These are phyloP conservation scores for Phymatocera aterrima DNA, from an alignment of 2,888 invertebrate genomes.

Conservation along the genomic window DNA sequence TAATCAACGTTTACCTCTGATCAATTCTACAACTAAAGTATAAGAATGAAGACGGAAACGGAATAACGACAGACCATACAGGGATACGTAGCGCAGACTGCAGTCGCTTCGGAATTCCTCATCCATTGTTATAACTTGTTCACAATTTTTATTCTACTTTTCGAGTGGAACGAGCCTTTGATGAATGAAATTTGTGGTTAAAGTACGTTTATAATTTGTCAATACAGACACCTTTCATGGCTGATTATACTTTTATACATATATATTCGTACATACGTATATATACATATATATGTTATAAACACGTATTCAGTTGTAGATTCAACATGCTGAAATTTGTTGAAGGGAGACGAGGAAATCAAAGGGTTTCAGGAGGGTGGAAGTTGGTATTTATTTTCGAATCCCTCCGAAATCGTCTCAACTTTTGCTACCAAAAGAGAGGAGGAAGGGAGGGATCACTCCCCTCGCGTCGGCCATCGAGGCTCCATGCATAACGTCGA, in stretches of 20 bases:
- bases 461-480: background rate
- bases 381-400: constrained; percentile 24
- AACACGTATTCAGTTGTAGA: too few species aligned
- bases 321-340: too few species aligned
- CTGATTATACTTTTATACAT: too few species aligned
- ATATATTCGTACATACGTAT: too few species aligned
- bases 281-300: too few species aligned
- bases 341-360: background rate
- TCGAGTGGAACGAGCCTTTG: too few species aligned
- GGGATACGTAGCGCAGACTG: too few species aligned
- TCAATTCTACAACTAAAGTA: background rate
- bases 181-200: too few species aligned
- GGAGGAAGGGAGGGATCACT: too few species aligned
- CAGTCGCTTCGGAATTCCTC: background rate
- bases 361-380: background rate
- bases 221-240: too few species aligned
- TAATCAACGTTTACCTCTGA: background rate
- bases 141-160: background rate
- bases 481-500: background rate
- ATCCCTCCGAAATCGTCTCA: constrained; percentile 16
- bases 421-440: constrained; percentile 3
- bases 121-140: background rate
- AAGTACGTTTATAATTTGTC: too few species aligned
- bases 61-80: too few species aligned
- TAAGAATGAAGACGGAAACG: background rate